Percentiles rank a stretch among this genome's conserved stretches.
These are phyloP conservation scores for Pectinophora gossypiella DNA, from an alignment of 1,140 invertebrate genomes.

Conservation along the genomic window DNA sequence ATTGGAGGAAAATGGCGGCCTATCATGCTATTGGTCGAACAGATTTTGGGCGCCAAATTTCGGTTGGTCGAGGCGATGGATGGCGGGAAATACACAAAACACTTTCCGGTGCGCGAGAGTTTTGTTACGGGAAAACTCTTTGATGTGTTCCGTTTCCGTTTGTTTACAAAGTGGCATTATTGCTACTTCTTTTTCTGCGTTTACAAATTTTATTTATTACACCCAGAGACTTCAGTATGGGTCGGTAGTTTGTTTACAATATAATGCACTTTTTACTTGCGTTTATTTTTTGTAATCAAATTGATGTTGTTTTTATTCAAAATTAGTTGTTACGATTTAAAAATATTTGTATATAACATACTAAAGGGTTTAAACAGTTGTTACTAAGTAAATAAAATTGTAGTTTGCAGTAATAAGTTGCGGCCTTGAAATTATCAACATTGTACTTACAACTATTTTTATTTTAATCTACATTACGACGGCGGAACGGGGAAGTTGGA, in stretches of 20 bases:
- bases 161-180: conserved; percentile 26
- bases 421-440: not conserved
- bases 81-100: conserved; percentile 65
- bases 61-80: conserved; percentile 69
- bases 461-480: no score
- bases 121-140: conserved; percentile 67
- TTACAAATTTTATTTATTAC: no score
- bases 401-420: not conserved
- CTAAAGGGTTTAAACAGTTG: not conserved
- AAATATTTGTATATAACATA: not conserved
- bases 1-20: conserved; percentile 72
- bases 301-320: no score
- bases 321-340: no score
- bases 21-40: conserved; percentile 46
- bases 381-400: not conserved
- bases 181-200: no score
- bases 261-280: no score
- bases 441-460: not conserved
- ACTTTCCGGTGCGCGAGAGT: conserved; percentile 65
- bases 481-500: no score
- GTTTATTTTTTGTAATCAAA: no score
- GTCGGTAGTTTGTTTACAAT: no score
- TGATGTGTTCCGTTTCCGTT: conserved; percentile 51
- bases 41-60: conserved; percentile 71
- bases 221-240: no score